These are phyloP conservation scores for Sitta carolinensis DNA, from an alignment of 2,797 vertebrate species.

Conservation along the genomic window DNA sequence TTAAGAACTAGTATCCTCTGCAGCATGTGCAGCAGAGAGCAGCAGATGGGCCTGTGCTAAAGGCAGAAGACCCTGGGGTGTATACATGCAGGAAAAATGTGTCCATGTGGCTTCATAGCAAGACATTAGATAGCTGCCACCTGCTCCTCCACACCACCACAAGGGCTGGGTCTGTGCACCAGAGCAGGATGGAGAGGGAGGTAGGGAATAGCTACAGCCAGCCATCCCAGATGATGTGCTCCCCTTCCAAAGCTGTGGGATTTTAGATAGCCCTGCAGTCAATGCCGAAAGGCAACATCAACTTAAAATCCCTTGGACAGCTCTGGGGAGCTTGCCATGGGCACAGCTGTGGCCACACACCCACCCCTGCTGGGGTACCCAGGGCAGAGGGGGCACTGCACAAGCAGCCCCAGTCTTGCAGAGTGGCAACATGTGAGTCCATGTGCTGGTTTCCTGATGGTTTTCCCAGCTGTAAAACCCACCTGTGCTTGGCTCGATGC, in stretches of 20 bases:
- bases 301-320: neutral
- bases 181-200: neutral
- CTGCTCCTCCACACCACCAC: neutral
- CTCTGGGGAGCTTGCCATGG: rapidly evolving
- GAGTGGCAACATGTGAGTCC: neutral
- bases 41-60: slow-evolving; percentile 41
- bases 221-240: neutral
- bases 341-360: neutral
- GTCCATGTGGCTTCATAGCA: slow-evolving; percentile 15
- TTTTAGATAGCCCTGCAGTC: neutral
- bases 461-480: neutral
- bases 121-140: slow-evolving; percentile 52
- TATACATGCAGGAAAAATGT: neutral
- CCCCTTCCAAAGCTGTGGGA: slow-evolving; percentile 6
- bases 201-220: neutral
- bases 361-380: rapidly evolving
- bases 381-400: rapidly evolving
- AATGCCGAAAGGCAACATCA: neutral
- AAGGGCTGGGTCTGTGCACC: neutral
- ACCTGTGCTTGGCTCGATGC: neutral
- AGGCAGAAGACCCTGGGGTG: slow-evolving; percentile 45
- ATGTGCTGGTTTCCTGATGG: neutral
- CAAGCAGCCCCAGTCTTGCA: neutral
- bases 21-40: neutral
- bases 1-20: neutral